Evolutionary conservation across 2,888 invertebrate genomes (phyloP).

Genomic region (Schizaphis graminum): DNA sequence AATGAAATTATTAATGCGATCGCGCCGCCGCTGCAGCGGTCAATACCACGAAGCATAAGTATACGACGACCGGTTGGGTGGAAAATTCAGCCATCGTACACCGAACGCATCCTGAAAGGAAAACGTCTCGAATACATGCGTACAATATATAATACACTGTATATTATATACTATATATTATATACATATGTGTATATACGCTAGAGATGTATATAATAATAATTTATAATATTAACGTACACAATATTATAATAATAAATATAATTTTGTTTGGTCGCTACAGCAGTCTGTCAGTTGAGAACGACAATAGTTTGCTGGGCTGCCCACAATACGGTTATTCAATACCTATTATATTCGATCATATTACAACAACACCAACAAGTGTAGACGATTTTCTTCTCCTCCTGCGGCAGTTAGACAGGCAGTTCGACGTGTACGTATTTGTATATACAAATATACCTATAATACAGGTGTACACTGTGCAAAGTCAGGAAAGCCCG

Average conservation of each 20-base stretch:
- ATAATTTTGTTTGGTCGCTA: background rate
- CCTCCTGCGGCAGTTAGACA: background rate
- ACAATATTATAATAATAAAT: slow-evolving; percentile 15
- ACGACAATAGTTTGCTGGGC: slow-evolving; percentile 1
- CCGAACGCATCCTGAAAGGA: slow-evolving; percentile 10
- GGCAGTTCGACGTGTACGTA: background rate
- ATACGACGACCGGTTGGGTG: background rate
- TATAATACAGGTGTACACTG: background rate
- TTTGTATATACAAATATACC: background rate
- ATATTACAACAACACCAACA: background rate
- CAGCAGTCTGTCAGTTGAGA: background rate
- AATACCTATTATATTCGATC: slow-evolving; percentile 7
- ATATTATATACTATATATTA: background rate
- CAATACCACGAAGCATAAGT: slow-evolving; percentile 11
- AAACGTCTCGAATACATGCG: background rate
- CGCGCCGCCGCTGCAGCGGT: slow-evolving; percentile 1
- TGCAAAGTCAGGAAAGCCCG: background rate
- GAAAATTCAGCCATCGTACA: background rate
- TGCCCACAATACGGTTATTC: slow-evolving; percentile 19
- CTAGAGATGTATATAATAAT: background rate
- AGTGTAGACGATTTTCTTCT: background rate
- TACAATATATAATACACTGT: background rate
- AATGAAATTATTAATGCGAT: slow-evolving; percentile 24
- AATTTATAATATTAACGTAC: slow-evolving; percentile 10
- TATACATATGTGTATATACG: background rate